Evolutionary conservation across 2,888 invertebrate genomes (phyloP), one percentile per base, ranked within the genome.

Genomic region (Lasioglossum zephyrum): DNA sequence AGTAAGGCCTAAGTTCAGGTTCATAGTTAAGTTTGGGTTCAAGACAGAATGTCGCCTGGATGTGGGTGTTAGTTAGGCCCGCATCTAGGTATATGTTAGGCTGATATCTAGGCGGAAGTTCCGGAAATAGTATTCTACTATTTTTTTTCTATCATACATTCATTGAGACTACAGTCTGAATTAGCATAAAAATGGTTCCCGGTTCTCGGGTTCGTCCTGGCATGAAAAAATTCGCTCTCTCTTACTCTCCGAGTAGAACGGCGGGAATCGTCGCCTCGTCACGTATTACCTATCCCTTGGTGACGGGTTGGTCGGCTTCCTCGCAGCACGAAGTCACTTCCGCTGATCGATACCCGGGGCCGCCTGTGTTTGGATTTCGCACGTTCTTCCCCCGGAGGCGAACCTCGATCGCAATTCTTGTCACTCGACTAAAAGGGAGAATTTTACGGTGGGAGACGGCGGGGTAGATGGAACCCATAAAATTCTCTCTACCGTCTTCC

Each of bases 381-480:
- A 66, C 81, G 80, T 75, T 86, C 81, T 77, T 57, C 77, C 41
- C 41, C 4, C 73, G 82, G 57, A 26, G 79, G 79, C 73, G 78
- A 77, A 83, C 85, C 82, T 88, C 87, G 81, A 82, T 84, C 83
- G 89, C 87, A 81, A 90, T 90, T 88, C 87, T 88, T 81, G 90
- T 90, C 89, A 87, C 77, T 44, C 86, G 81, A 41, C 77, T 82
- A 72, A 86, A 86, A 75, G 60, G 70, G 77, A 31, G 86, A 82
- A 76, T 82, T 87, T 87, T 75, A 82, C 36, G 79, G 73, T n/a
- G 77, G 57, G 36, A 36, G 73, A 69, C 36, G 69, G 39, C 69
- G 22, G 39, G 39, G 39, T 79, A 26, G 77, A 85, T 87, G 77
- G 82, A 82, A 78, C 72, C 79, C 74, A 41, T 87, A 86, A 87